Conservation (phyloP, 2,888 invertebrate genomes). For the Drosophila nr. medialis region DNA sequence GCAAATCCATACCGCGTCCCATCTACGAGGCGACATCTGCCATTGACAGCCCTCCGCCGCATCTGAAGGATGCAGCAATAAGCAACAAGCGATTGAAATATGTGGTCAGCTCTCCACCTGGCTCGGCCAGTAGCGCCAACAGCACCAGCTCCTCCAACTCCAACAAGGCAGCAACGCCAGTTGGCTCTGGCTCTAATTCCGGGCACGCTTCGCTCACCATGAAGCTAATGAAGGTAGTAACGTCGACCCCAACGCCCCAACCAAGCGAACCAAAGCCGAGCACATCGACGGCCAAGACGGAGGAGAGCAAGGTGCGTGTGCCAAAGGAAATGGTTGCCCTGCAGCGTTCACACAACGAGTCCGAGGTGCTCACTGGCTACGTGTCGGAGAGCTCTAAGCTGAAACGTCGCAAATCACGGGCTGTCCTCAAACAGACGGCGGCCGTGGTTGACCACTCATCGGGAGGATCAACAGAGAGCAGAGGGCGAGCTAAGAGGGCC, state of each 20-base stretch:
- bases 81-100: constrained; percentile 63
- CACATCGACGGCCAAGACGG: constrained; percentile 48
- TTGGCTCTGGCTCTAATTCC: constrained; percentile 2
- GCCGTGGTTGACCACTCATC: constrained; percentile 14
- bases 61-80: constrained; percentile 47
- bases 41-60: constrained; percentile 62
- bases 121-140: constrained; percentile 55
- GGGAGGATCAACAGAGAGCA: constrained; percentile 4
- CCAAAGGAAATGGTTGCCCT: constrained; percentile 88
- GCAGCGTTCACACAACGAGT: constrained; percentile 89
- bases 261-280: constrained; percentile 17
- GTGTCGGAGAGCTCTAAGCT: constrained; percentile 85
- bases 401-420: constrained; percentile 79
- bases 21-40: constrained; percentile 73
- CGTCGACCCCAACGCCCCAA: constrained; percentile 23
- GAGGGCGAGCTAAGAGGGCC: background rate
- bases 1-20: constrained; percentile 81
- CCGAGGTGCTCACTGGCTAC: constrained; percentile 88
- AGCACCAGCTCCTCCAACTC: constrained; percentile 62
- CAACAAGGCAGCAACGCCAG: constrained; percentile 31
- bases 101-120: constrained; percentile 65
- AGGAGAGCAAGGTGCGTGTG: constrained; percentile 78
- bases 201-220: constrained; percentile 66
- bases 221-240: constrained; percentile 68
- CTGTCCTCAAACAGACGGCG: constrained; percentile 13